Percentiles rank a stretch among this genome's conserved stretches.
These are phyloP conservation scores for Cheiracanthium punctorium DNA, from an alignment of 2,888 invertebrate species.

Conservation along the genomic window DNA sequence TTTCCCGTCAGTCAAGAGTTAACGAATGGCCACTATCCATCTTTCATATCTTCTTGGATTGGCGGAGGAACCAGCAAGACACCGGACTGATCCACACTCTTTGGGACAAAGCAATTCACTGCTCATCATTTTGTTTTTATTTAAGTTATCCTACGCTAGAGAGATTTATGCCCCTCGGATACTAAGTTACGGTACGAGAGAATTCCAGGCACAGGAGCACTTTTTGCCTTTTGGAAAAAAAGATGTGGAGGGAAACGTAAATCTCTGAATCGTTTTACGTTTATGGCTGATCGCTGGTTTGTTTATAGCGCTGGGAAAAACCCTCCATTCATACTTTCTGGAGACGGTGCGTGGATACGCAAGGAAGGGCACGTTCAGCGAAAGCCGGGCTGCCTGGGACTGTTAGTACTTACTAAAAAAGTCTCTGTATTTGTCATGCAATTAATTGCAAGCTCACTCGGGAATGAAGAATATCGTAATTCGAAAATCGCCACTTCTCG, in stretches of 20 bases:
- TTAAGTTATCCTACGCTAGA: not conserved
- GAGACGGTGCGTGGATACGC: conserved; percentile 1
- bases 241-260: conserved; percentile 40
- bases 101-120: not conserved
- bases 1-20: not conserved
- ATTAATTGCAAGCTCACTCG: too few relatives aligned
- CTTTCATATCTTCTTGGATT: not conserved
- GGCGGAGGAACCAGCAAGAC: not conserved
- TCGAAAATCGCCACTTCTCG: too few relatives aligned
- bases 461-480: too few relatives aligned
- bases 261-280: conserved; percentile 18
- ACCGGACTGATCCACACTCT: not conserved
- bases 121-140: not conserved
- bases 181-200: conserved; percentile 35
- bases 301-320: conserved; percentile 41
- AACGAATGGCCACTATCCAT: not conserved
- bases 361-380: not conserved
- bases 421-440: too few relatives aligned
- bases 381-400: conserved; percentile 6
- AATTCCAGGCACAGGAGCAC: not conserved
- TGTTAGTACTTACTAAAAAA: too few relatives aligned
- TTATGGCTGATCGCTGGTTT: conserved; percentile 18
- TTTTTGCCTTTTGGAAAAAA: not conserved
- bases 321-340: conserved; percentile 3
- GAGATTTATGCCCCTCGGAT: conserved; percentile 23